These are phyloP conservation scores for Drosophila orosa DNA, from an alignment of 1,140 invertebrate species.

Conservation along the genomic window DNA sequence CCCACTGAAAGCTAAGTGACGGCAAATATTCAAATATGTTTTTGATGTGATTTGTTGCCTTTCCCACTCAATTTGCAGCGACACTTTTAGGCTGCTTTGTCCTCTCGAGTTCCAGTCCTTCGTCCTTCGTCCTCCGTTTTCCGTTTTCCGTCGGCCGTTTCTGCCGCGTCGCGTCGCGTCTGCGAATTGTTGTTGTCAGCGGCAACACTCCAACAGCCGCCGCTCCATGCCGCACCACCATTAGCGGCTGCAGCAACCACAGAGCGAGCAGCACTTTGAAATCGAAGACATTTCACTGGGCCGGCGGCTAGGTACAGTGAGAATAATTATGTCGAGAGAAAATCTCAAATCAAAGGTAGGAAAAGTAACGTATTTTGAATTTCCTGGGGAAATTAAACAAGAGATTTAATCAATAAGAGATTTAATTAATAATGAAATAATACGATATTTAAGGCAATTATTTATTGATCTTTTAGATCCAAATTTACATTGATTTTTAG, in stretches of 20 bases:
- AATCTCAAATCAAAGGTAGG: not conserved
- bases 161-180: not conserved
- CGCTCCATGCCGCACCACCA: slow-evolving; percentile 43
- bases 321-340: not conserved
- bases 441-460: no score
- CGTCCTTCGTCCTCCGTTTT: not conserved
- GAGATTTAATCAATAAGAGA: not conserved
- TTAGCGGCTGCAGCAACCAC: slow-evolving; percentile 67
- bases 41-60: slow-evolving; percentile 81
- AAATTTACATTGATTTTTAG: not conserved
- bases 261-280: slow-evolving; percentile 69
- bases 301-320: slow-evolving; percentile 25
- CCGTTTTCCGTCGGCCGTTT: not conserved
- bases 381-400: not conserved
- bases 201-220: slow-evolving; percentile 64
- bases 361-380: not conserved
- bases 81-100: slow-evolving; percentile 64
- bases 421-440: no score
- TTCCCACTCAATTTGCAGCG: slow-evolving; percentile 70
- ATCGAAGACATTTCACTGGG: slow-evolving; percentile 68
- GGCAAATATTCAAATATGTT: slow-evolving; percentile 83
- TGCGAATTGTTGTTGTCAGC: slow-evolving; percentile 64
- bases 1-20: slow-evolving; percentile 73
- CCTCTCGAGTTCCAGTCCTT: slow-evolving; percentile 22
- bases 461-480: no score